A percentile compares a stretch with the other conserved stretches of the same genome.
Evolutionary conservation across 2,888 invertebrate genomes (phyloP).

Genomic region (Orthosia gothica): DNA sequence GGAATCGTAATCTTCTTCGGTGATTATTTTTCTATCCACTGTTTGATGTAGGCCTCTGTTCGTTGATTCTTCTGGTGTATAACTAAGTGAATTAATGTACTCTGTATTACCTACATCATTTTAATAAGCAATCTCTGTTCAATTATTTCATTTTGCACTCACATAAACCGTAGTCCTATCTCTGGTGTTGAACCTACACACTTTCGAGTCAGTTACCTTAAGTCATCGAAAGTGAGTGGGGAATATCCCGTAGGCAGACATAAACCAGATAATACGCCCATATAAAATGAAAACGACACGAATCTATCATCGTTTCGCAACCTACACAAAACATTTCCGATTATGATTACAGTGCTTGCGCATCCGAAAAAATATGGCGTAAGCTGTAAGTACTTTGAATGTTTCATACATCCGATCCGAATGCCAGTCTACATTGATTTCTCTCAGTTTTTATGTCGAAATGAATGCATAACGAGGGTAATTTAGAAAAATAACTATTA

Average conservation of each 20-base stretch:
- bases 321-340: conserved; percentile 55
- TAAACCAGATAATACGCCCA: conserved; percentile 56
- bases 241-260: conserved; percentile 49
- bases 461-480: background rate
- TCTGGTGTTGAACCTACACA: conserved; percentile 44
- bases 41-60: background rate
- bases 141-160: background rate
- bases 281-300: conserved; percentile 44
- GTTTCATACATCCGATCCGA: conserved; percentile 12
- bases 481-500: background rate
- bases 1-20: background rate
- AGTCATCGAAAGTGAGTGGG: conserved; percentile 52
- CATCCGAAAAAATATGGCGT: conserved; percentile 19
- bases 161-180: conserved; percentile 14
- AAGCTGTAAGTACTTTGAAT: background rate
- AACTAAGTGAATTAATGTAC: background rate
- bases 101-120: background rate
- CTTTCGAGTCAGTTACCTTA: conserved; percentile 22
- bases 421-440: background rate
- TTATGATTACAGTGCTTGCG: conserved; percentile 19
- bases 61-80: too few species aligned
- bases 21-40: background rate
- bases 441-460: background rate
- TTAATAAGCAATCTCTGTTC: background rate
- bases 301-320: conserved; percentile 54